These are phyloP conservation scores for Arctocebus calabarensis DNA, from an alignment of 2,797 vertebrate species.

Conservation along the genomic window DNA sequence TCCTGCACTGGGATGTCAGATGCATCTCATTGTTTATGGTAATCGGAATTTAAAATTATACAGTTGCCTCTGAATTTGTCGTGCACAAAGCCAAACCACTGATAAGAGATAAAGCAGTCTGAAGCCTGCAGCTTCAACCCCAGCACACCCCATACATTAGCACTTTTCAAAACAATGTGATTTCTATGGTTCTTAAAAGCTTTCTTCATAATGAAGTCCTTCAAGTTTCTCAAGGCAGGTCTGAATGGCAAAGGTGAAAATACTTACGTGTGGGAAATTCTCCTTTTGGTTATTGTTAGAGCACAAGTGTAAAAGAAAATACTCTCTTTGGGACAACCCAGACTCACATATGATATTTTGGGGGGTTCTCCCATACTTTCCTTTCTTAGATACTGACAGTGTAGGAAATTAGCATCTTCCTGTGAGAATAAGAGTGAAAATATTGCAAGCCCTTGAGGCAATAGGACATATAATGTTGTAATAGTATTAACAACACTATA, in stretches of 20 bases:
- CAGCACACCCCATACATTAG: conserved; percentile 63
- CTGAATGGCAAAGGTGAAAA: conserved; percentile 74
- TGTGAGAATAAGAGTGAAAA: neutral
- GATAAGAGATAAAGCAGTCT: conserved; percentile 73
- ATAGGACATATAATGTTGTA: neutral
- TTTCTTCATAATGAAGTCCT: conserved; percentile 73
- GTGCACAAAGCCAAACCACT: conserved; percentile 77
- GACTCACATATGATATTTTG: conserved; percentile 30
- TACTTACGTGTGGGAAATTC: conserved; percentile 77
- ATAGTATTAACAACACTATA: neutral
- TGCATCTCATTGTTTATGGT: conserved; percentile 80
- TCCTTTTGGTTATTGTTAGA: conserved; percentile 74
- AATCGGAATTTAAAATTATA: conserved; percentile 79
- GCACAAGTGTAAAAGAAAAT: conserved; percentile 60
- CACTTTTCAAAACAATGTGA: conserved; percentile 77
- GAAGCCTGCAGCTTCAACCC: conserved; percentile 59
- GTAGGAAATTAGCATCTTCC: conserved; percentile 52
- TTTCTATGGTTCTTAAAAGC: conserved; percentile 80
- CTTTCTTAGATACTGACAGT: conserved; percentile 18
- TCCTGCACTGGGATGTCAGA: conserved; percentile 69
- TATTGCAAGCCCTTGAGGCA: neutral
- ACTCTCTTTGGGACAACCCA: conserved; percentile 18
- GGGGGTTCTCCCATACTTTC: neutral
- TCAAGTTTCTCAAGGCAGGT: conserved; percentile 79
- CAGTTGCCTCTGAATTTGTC: conserved; percentile 72